Base-by-base conservation (phyloP, 1,140 invertebrate genomes). In the Belonocnema kinseyi region DNA sequence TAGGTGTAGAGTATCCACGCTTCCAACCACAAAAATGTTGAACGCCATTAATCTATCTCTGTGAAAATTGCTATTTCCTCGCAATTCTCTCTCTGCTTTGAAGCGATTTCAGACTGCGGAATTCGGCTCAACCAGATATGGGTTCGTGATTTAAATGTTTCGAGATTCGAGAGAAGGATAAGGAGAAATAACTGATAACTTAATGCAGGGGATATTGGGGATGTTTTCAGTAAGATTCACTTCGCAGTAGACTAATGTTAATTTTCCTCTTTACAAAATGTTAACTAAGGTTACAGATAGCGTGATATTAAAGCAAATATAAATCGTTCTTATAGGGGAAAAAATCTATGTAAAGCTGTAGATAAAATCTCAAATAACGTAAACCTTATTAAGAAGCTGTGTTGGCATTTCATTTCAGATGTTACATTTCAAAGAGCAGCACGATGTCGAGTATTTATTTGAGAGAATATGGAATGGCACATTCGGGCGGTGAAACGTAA, bases 401-500 rank as follows among this genome's bases (percentile, higher is more conserved):
- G 5, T 10, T 46, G 40, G 0, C 40, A 46, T 46, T 46, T 46
- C 10, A 46, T 46, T 46, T 46, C 40, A 46, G 7, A 11, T 46
- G 10, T 46, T 11, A 46, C 10, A 46, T 10, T 46, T 46, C 26
- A 11, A 46, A 46, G 40, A 46, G 40, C 1, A 10, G 2, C 4
- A 33, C 26, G 26, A 33, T 33, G 26, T 33, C 7, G 40, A 46
- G 40, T 46, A 46, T 46, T 46, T 46, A 46, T 46, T 11, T 0
- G 40, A 46, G 10, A 46, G 40, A 11, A 11, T 46, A 46, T 46
- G 40, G 16, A 56, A 56, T 11, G 17, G n/a, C 26, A 26, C 4
- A 21, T 58, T 58, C 17, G 17, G 4, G 11, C 56, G 11, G 26
- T 21, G 56, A 26, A 58, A 78, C 77, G 84, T 83, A 86, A 87